Evolutionary conservation across 2,888 invertebrate species (phyloP), one percentile per base, ranked within the genome.

Genomic region (Orchestes rusci): DNA sequence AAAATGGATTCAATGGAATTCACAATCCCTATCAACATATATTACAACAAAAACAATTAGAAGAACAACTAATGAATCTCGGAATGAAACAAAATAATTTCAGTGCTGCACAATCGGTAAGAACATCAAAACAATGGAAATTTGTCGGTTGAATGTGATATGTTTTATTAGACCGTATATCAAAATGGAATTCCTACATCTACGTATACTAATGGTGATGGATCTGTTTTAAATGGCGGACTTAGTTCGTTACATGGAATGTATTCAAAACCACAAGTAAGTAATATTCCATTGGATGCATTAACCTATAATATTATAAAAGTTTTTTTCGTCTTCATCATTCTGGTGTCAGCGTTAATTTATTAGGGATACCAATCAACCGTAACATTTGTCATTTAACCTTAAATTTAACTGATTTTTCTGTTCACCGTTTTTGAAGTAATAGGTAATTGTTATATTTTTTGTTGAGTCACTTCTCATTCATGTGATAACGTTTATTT

Each of bases 41-140:
- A 41, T 56, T 65, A 50, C 63, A 64, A 42, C 66, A 66, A 51
- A 60, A 63, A 53, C 65, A 67, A 45, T 48, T 68, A 31, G 66
- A 68, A 53, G 65, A 66, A 42, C 66, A 66, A 48, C 51, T 68
- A 16, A 53, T 64, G 55, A 64, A 59, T 54, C 54, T 66, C 44
- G 60, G 58, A 47, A 32, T 65, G 19, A 64, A 64, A 44, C 53
- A 59, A 16, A 37, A 43, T 15, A 33, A 29, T 42, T 51, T 44
- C 29, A 33, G 36, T 20, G 47, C 42, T 33, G 37, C 51, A 18
- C 51, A 51, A 43, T 48, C 48, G 33, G 51, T 51, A 43, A 31
- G 37, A 33, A 29, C 12, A 7, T 23, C 5, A 23, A 23, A 23
- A 7, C 5, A 5, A 23, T 7, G 23, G 10, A 23, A 7, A 23